These are phyloP conservation scores for Agelastica alni DNA, from an alignment of 2,888 invertebrate species.

Conservation along the genomic window DNA sequence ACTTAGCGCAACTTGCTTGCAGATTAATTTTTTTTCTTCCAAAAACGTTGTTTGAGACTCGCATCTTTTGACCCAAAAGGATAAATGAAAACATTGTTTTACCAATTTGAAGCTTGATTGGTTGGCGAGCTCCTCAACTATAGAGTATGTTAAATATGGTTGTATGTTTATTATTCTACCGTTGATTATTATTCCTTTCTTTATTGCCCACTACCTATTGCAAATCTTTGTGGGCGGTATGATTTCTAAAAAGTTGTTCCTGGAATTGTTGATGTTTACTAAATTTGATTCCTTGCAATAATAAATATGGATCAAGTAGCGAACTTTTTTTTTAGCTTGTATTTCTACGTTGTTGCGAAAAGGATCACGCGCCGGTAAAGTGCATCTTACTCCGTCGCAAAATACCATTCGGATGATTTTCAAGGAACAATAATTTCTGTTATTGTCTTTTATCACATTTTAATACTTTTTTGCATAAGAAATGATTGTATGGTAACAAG, in stretches of 20 bases:
- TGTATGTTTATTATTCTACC: constrained; percentile 20
- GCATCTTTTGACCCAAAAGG: no score
- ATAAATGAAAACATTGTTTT: no score
- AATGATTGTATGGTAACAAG: no score
- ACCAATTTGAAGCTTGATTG: neutral
- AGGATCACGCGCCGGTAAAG: neutral
- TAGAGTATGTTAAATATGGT: constrained; percentile 13
- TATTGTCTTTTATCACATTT: no score
- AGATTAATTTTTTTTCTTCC: no score
- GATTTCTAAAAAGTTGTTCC: constrained; percentile 26
- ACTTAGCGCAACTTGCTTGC: no score
- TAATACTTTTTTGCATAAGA: no score
- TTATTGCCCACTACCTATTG: constrained; percentile 11
- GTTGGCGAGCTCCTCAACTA: neutral
- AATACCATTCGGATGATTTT: neutral
- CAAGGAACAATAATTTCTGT: neutral
- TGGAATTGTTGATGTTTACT: constrained; percentile 33
- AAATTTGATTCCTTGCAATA: constrained; percentile 18
- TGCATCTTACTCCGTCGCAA: neutral
- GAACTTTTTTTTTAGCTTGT: no score
- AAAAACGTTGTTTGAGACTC: no score
- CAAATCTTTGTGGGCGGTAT: constrained; percentile 25
- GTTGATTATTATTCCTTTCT: constrained; percentile 22
- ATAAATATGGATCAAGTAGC: constrained; percentile 21
- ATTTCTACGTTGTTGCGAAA: constrained; percentile 5